phyloP scores from a whole-genome alignment of 2,113 vertebrate species.

The Eublepharis macularius region DNA sequence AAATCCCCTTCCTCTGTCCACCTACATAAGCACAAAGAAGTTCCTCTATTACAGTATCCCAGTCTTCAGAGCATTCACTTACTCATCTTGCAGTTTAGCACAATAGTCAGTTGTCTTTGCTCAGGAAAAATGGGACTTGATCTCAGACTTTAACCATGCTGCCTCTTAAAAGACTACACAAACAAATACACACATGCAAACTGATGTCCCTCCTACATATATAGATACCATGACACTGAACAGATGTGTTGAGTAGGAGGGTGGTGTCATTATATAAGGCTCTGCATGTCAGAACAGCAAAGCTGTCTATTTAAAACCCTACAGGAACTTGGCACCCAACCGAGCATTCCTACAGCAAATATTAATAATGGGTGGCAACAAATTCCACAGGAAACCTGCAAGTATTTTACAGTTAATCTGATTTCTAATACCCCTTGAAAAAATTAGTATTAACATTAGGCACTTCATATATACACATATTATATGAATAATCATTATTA shows the following conservation, averaged over 20 bases:
- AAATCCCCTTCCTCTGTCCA: too few relatives aligned
- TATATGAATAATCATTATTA: not conserved
- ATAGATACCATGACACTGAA: not conserved
- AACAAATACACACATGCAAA: constrained; percentile 12
- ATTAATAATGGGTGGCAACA: constrained; percentile 38
- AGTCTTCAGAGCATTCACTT: not conserved
- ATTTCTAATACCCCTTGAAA: not conserved
- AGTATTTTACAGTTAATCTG: not conserved
- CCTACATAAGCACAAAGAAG: not conserved
- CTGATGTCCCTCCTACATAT: constrained; percentile 6
- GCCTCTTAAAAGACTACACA: not conserved
- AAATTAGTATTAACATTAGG: not conserved
- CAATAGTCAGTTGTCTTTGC: not conserved
- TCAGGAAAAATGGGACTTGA: not conserved
- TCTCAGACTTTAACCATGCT: not conserved
- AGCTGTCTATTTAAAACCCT: constrained; percentile 18
- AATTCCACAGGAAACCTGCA: constrained; percentile 52
- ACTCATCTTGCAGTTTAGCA: not conserved
- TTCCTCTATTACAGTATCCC: not conserved
- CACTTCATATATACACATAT: not conserved
- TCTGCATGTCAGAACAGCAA: constrained; percentile 36
- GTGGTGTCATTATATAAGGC: constrained; percentile 17
- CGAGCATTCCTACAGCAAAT: constrained; percentile 40
- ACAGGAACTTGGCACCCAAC: constrained; percentile 18
- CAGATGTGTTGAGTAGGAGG: constrained; percentile 18